Conservation (phyloP, 1,140 invertebrate genomes). For the Drosophila nikananu region DNA sequence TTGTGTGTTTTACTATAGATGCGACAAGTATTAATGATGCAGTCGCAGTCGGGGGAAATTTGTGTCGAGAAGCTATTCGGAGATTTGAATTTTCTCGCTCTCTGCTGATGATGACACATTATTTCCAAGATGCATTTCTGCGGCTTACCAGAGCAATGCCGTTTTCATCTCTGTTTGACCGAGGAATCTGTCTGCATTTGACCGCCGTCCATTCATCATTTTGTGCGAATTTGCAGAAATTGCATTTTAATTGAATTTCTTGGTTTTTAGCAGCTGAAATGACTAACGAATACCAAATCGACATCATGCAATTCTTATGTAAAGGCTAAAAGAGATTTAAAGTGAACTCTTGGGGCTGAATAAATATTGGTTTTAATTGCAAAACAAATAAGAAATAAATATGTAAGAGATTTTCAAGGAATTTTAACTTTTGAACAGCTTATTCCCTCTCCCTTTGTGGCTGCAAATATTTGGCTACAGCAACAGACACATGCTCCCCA, state of each 20-base stretch:
- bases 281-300: slow-evolving; percentile 2
- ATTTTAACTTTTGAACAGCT: neutral
- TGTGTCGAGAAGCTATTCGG: slow-evolving; percentile 12
- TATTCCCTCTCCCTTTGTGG: neutral
- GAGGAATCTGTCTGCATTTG: slow-evolving; percentile 15
- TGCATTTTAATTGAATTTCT: slow-evolving; percentile 36
- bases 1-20: neutral
- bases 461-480: slow-evolving; percentile 9
- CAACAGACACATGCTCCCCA: slow-evolving; percentile 20
- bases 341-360: slow-evolving; percentile 5
- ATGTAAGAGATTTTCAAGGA: neutral
- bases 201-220: slow-evolving; percentile 26
- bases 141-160: slow-evolving; percentile 13
- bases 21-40: slow-evolving; percentile 70
- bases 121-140: slow-evolving; percentile 17
- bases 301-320: neutral
- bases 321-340: slow-evolving; percentile 3
- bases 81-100: slow-evolving; percentile 23
- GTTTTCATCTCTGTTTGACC: slow-evolving; percentile 1
- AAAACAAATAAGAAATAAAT: slow-evolving; percentile 15
- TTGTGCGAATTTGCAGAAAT: slow-evolving; percentile 30
- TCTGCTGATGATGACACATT: slow-evolving; percentile 28
- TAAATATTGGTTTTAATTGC: slow-evolving; percentile 26
- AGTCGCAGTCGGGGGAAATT: slow-evolving; percentile 10
- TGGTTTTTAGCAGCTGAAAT: slow-evolving; percentile 20